phyloP scores from a whole-genome alignment of 1,140 invertebrate species.

The Orussus abietinus region DNA sequence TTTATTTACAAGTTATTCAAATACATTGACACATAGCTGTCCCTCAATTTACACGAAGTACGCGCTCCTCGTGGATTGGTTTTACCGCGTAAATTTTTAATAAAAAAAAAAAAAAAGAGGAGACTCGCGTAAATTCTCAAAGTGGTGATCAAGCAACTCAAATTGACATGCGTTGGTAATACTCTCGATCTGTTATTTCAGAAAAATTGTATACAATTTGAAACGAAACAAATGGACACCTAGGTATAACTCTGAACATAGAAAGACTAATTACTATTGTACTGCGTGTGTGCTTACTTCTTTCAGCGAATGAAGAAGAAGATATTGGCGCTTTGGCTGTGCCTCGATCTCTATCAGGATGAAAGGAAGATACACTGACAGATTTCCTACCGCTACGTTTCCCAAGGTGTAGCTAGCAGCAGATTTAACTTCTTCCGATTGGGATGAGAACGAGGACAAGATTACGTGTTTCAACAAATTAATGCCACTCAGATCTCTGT shows the following conservation, averaged over 20 bases:
- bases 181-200: no score
- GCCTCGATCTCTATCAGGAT: constrained; percentile 90
- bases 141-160: no score
- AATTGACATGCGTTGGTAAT: no score
- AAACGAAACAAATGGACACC: no score
- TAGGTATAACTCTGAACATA: no score
- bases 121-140: constrained; percentile 6
- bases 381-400: constrained; percentile 91
- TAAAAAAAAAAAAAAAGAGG: constrained; percentile 12
- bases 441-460: constrained; percentile 70
- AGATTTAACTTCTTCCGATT: constrained; percentile 87
- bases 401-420: constrained; percentile 95
- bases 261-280: no score
- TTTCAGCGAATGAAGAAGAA: constrained; percentile 94
- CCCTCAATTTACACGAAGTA: no score
- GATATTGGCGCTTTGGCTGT: constrained; percentile 91
- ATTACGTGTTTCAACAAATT: constrained; percentile 70
- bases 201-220: no score
- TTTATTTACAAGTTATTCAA: background rate
- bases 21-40: no score
- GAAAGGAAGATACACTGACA: constrained; percentile 90
- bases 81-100: no score
- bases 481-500: constrained; percentile 82
- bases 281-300: no score
- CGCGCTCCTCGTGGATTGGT: no score